Percentiles rank a stretch among this genome's conserved stretches.
Conservation (phyloP, 1,140 invertebrate genomes). For the Pollicipes pollicipes region DNA sequence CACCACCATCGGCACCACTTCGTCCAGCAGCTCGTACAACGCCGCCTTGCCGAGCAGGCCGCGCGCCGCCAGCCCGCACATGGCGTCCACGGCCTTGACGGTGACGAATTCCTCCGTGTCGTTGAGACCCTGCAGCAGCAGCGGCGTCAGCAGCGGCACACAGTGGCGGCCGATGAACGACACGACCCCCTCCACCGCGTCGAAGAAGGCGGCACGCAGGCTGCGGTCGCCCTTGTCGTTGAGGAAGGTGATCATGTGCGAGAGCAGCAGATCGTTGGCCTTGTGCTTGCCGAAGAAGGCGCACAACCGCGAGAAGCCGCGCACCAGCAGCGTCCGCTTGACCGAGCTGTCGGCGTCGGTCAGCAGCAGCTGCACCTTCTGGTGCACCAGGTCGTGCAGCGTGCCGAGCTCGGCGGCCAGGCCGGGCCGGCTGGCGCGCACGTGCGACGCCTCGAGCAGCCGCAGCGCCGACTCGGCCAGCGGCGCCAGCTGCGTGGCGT, state of each 20-base stretch:
- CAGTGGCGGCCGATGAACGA: slow-evolving; percentile 86
- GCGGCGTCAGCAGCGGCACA: slow-evolving; percentile 70
- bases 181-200: slow-evolving; percentile 79
- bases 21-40: slow-evolving; percentile 62
- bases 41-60: slow-evolving; percentile 71
- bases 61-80: slow-evolving; percentile 63
- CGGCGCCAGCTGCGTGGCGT: slow-evolving; percentile 2
- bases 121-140: slow-evolving; percentile 80
- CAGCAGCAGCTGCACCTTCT: slow-evolving; percentile 64
- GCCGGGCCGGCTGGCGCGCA: neutral
- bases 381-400: slow-evolving; percentile 72
- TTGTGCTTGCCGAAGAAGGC: slow-evolving; percentile 89
- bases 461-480: slow-evolving; percentile 4
- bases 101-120: slow-evolving; percentile 91
- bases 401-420: slow-evolving; percentile 64
- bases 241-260: slow-evolving; percentile 92
- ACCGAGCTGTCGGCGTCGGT: slow-evolving; percentile 79
- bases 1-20: slow-evolving; percentile 65
- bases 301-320: slow-evolving; percentile 74
- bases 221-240: slow-evolving; percentile 91
- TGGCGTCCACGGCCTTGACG: slow-evolving; percentile 66
- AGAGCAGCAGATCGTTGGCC: slow-evolving; percentile 85
- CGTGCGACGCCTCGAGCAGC: neutral
- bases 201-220: slow-evolving; percentile 75
- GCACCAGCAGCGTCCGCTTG: slow-evolving; percentile 74